Evolutionary conservation across 2,888 invertebrate genomes (phyloP).

Genomic region (Penaeus monodon): DNA sequence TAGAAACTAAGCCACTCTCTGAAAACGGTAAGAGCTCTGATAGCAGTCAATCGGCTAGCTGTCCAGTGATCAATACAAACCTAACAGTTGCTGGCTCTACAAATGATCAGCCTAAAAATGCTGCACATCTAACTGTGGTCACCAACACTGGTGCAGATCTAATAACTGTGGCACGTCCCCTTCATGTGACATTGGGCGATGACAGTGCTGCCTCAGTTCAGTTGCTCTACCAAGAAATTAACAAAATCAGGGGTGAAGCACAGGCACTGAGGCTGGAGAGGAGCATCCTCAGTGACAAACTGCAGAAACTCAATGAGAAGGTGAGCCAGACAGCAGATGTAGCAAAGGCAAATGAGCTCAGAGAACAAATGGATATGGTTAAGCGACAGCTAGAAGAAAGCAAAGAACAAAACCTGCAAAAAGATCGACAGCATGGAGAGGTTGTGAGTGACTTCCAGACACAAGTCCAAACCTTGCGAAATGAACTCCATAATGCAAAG

Average conservation of each 20-base stretch:
- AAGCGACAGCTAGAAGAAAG: constrained; percentile 31
- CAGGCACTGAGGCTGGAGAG: constrained; percentile 54
- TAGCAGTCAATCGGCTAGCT: neutral
- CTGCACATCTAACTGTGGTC: constrained; percentile 38
- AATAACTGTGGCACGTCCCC: constrained; percentile 35
- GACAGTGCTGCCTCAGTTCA: constrained; percentile 63
- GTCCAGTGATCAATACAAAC: neutral
- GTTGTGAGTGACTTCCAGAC: constrained; percentile 34
- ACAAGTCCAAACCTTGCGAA: constrained; percentile 67
- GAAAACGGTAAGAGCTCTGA: neutral
- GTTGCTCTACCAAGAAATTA: constrained; percentile 55
- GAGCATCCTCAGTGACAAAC: constrained; percentile 49
- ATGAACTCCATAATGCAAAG: constrained; percentile 67
- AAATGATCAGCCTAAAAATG: constrained; percentile 1
- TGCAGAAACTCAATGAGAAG: constrained; percentile 39
- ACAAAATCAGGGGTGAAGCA: constrained; percentile 46
- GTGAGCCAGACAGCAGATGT: constrained; percentile 8
- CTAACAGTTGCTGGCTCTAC: neutral
- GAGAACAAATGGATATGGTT: constrained; percentile 4
- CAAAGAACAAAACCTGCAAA: constrained; percentile 37
- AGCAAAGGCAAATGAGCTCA: neutral
- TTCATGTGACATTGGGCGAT: constrained; percentile 65
- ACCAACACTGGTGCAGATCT: constrained; percentile 31
- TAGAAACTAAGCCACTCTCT: constrained; percentile 23
- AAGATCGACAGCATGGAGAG: constrained; percentile 34